Base-by-base conservation (phyloP, 2,797 vertebrate species). In the Chanos chanos region DNA sequence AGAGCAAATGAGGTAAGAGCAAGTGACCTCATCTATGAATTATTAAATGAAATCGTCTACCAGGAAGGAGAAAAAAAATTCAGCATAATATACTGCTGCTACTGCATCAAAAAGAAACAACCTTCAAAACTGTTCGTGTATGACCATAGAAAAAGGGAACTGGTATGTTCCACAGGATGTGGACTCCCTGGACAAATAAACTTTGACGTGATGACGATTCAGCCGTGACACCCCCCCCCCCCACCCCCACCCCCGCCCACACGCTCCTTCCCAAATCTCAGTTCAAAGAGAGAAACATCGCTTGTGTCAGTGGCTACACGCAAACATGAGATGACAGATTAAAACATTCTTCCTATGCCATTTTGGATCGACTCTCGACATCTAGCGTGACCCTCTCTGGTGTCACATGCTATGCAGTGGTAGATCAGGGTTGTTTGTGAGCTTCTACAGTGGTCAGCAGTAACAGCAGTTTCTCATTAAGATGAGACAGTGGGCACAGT, bases 291-390 rank as follows among this genome's bases (percentile, higher is more conserved):
- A 40, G 27, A 57, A 65, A 61, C 72, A 67, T 56, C 57, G 62
- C 54, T 67, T 66, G 67, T 54, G 68, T 52, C 72, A 30, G 65
- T 52, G 18, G 13, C 47, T n/a, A n/a, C 57, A 41, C 58, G 68
- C 78, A 78, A 85, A 83, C 85, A 86, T 85, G 82, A 86, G 83
- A 70, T 57, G 63, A 66, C 75, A 54, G 62, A 76, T 73, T 40
- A 73, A 62, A 45, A 71, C 70, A 24, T 71, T 71, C 50, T 66
- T 47, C 15, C 59, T 58, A 67, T 68, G 55, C 44, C 25, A 16
- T 70, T 68, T 68, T 10, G 12, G 19, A 52, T 66, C 44, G n/a
- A 40, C n/a, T 64, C 60, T 75, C 73, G 40, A 53, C 0, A 44
- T 48, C 40, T 58, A 45, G 39, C 6, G 70, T 30, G 49, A 56